A percentile compares a stretch with the other conserved stretches of the same genome.
These are phyloP conservation scores for Microhierax caerulescens DNA, from an alignment of 2,797 vertebrate genomes.

Conservation along the genomic window DNA sequence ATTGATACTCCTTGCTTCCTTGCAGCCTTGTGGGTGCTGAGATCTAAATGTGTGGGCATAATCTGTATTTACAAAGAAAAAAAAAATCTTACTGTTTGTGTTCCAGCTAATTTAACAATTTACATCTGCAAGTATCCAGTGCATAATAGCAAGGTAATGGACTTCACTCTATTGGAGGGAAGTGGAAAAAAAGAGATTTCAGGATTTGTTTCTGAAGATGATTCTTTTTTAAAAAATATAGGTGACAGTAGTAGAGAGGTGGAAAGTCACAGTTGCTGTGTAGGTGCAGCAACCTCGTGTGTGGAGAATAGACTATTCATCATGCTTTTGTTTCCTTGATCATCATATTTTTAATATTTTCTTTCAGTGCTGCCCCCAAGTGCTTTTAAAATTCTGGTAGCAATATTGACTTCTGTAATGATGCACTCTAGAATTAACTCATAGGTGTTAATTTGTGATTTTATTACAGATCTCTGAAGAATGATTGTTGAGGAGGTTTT, in stretches of 20 bases:
- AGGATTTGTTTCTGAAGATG: background rate
- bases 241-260: background rate
- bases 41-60: fast-evolving
- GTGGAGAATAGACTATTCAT: background rate
- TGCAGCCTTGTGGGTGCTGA: background rate
- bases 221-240: background rate
- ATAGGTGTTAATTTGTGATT: background rate
- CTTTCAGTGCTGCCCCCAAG: background rate
- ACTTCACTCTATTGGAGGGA: background rate
- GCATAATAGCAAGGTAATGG: too few relatives aligned
- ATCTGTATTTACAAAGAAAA: background rate
- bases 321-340: background rate
- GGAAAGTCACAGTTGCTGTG: background rate
- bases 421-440: background rate
- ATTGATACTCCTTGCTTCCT: background rate
- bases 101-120: background rate
- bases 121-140: background rate
- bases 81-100: background rate
- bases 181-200: background rate
- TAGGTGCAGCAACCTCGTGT: background rate
- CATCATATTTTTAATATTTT: background rate
- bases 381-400: background rate
- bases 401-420: fast-evolving
- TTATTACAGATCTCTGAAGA: background rate
- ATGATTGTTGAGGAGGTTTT: fast-evolving